A percentile compares a stretch with the other conserved stretches of the same genome.
Conservation (phyloP, 2,888 invertebrate genomes). For the Prosapia bicincta region DNA sequence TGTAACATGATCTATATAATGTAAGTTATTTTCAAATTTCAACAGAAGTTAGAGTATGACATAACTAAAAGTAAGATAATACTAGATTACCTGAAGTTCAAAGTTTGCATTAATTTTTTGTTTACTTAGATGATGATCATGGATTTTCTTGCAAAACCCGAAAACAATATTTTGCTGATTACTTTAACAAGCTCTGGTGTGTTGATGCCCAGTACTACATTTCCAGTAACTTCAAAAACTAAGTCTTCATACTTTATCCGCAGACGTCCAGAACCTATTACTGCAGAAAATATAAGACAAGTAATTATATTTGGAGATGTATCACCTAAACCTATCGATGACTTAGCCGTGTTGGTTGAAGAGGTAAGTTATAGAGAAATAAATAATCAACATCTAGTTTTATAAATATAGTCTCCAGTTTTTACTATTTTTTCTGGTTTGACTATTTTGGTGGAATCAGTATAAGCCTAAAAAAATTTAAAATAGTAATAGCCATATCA, state of each 20-base stretch:
- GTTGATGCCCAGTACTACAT: slow-evolving; percentile 61
- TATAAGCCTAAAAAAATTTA: too few relatives aligned
- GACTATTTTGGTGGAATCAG: too few relatives aligned
- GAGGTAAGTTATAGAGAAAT: slow-evolving; percentile 46
- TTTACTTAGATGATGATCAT: slow-evolving; percentile 53
- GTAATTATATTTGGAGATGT: slow-evolving; percentile 66
- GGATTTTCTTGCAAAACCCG: slow-evolving; percentile 53
- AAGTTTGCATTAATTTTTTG: too few relatives aligned
- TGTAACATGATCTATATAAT: too few relatives aligned
- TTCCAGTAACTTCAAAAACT: slow-evolving; percentile 57
- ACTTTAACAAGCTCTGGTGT: slow-evolving; percentile 59
- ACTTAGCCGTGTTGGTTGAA: slow-evolving; percentile 64
- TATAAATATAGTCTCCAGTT: too few relatives aligned
- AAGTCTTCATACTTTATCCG: slow-evolving; percentile 79
- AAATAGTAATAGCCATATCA: too few relatives aligned
- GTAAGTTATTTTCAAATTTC: too few relatives aligned
- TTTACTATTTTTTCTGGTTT: too few relatives aligned
- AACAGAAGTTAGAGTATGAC: too few relatives aligned
- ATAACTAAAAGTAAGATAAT: too few relatives aligned
- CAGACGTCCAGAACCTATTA: slow-evolving; percentile 58
- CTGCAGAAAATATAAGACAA: slow-evolving; percentile 55
- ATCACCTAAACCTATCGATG: slow-evolving; percentile 65
- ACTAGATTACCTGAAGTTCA: too few relatives aligned
- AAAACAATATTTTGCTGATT: slow-evolving; percentile 54
- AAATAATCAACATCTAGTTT: background rate